Evolutionary conservation across 2,888 invertebrate genomes (phyloP).

Genomic region (Iselma pallidipennis): DNA sequence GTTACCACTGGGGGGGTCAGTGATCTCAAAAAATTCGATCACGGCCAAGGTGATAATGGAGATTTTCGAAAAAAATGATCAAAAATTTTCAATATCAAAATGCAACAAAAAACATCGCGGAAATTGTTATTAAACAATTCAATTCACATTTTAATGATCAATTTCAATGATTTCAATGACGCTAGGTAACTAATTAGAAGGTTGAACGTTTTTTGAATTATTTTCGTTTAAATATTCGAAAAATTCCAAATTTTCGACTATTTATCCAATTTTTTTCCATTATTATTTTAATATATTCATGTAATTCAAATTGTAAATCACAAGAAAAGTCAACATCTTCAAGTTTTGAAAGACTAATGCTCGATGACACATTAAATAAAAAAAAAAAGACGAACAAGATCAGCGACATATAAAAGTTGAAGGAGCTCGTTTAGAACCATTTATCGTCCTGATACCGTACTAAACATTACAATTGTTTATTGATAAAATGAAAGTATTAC

Average conservation of each 20-base stretch:
- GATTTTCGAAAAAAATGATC: neutral
- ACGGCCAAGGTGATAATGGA: conserved; percentile 17
- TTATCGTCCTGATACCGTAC: conserved; percentile 10
- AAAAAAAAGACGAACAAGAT: conserved; percentile 26
- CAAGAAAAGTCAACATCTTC: conserved; percentile 4
- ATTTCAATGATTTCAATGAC: neutral
- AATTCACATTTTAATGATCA: neutral
- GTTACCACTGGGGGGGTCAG: too few relatives aligned
- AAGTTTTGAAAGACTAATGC: conserved; percentile 18
- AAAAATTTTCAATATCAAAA: neutral
- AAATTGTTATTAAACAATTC: conserved; percentile 1
- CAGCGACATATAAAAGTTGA: conserved; percentile 26
- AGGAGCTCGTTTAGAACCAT: conserved; percentile 15
- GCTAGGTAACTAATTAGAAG: neutral
- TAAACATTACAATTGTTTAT: neutral
- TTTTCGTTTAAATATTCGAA: neutral
- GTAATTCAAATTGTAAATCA: neutral
- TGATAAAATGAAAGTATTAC: conserved; percentile 13
- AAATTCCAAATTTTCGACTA: neutral
- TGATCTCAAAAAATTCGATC: conserved; percentile 23
- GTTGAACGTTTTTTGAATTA: neutral
- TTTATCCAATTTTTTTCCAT: neutral
- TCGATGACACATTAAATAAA: conserved; percentile 40
- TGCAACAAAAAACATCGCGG: conserved; percentile 8
- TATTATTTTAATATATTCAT: neutral